Percentiles rank a stretch among this genome's conserved stretches.
Evolutionary conservation across 2,797 vertebrate species (phyloP).

Genomic region (Phataginus tricuspis): DNA sequence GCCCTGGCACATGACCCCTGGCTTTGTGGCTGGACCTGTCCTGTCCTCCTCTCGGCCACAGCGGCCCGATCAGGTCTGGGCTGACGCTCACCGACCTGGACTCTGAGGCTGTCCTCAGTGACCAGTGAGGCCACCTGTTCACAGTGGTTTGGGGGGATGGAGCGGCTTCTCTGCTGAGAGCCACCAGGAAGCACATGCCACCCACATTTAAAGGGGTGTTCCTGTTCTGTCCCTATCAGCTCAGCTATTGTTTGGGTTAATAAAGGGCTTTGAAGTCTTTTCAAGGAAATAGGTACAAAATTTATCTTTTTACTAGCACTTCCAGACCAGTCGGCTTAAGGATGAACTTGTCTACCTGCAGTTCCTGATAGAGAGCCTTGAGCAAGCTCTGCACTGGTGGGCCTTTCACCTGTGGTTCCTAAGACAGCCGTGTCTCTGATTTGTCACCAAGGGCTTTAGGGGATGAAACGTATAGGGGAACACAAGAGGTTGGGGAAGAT

Average conservation of each 20-base stretch:
- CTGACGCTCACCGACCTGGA: background rate
- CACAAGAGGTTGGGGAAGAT: background rate
- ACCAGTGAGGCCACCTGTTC: background rate
- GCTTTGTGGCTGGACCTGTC: background rate
- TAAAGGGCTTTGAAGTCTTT: slow-evolving; percentile 31
- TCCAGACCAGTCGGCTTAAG: slow-evolving; percentile 35
- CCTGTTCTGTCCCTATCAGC: background rate
- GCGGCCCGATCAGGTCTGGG: background rate
- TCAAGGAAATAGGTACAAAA: slow-evolving; percentile 63
- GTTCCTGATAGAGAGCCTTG: background rate
- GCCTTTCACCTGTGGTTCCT: background rate
- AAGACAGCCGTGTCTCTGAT: background rate
- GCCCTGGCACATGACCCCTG: background rate
- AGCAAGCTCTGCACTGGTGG: background rate
- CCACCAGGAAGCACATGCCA: background rate
- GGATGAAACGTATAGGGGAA: background rate
- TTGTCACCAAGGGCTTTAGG: background rate
- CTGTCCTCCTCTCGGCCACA: background rate
- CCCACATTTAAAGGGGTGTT: background rate
- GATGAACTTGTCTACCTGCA: slow-evolving; percentile 36
- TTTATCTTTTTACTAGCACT: slow-evolving; percentile 15
- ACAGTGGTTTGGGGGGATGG: background rate
- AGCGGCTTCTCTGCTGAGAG: background rate
- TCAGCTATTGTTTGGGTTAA: background rate
- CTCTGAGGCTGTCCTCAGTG: background rate